Percentiles rank a stretch among this genome's conserved stretches.
These are phyloP conservation scores for Sylvia borin DNA, from an alignment of 2,797 vertebrate species.

Conservation along the genomic window DNA sequence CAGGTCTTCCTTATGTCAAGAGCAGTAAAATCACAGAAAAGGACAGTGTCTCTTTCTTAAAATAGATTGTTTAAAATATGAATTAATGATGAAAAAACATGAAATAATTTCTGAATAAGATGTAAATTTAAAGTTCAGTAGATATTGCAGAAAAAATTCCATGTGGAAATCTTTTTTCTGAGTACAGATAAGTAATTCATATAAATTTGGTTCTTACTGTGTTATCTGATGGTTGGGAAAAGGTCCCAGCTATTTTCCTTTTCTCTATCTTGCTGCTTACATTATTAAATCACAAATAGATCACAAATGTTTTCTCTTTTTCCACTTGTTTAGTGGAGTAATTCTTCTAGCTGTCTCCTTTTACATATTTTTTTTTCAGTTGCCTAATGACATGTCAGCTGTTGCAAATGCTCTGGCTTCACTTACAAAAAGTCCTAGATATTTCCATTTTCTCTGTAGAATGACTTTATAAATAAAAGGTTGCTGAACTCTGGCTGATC, in stretches of 20 bases:
- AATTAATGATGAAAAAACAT: neutral
- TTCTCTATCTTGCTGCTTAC: neutral
- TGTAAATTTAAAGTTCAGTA: neutral
- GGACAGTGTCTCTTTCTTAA: neutral
- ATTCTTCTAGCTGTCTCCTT: slow-evolving; percentile 21
- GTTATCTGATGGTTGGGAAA: neutral
- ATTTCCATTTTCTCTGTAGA: slow-evolving; percentile 8
- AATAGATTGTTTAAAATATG: neutral
- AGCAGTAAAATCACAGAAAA: neutral
- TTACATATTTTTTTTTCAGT: neutral
- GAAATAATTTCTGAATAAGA: neutral
- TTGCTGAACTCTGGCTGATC: slow-evolving; percentile 28
- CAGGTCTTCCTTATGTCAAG: neutral
- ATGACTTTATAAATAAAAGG: slow-evolving; percentile 23
- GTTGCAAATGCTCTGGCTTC: slow-evolving; percentile 31
- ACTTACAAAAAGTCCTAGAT: neutral
- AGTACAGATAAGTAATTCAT: neutral
- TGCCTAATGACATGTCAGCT: slow-evolving; percentile 17
- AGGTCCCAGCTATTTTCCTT: neutral
- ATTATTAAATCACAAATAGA: neutral
- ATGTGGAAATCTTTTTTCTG: neutral
- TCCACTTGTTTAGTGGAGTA: neutral
- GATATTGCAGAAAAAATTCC: neutral
- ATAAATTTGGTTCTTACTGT: neutral
- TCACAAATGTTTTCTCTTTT: neutral